These are phyloP conservation scores for Trachelus stipa DNA, from an alignment of 2,888 invertebrate genomes.

Conservation along the genomic window DNA sequence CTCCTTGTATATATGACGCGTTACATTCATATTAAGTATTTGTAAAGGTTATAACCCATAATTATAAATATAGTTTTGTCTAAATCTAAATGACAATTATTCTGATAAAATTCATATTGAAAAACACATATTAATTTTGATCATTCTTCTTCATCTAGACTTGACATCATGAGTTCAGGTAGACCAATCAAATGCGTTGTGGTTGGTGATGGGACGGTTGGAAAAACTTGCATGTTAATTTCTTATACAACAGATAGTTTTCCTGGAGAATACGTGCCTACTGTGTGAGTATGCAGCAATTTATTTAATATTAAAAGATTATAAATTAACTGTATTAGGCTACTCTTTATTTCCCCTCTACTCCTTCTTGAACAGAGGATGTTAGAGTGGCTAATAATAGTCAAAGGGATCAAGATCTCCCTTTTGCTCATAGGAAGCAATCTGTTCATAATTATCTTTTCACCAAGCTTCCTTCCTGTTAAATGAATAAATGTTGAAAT, in stretches of 20 bases:
- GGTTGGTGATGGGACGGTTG: constrained; percentile 93
- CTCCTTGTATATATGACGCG: background rate
- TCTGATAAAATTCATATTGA: background rate
- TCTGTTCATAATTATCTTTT: constrained; percentile 50
- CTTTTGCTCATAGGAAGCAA: constrained; percentile 51
- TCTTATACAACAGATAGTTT: constrained; percentile 94
- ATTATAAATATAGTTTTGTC: background rate
- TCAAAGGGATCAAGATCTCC: constrained; percentile 42
- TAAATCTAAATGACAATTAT: background rate
- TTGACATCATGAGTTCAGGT: constrained; percentile 83
- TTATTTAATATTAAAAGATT: constrained; percentile 18
- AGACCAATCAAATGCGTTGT: constrained; percentile 93
- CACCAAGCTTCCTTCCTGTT: constrained; percentile 35
- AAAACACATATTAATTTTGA: background rate
- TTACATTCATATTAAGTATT: background rate
- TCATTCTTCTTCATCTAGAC: constrained; percentile 10
- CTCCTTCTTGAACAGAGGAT: constrained; percentile 43
- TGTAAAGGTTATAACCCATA: background rate
- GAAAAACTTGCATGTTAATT: constrained; percentile 94
- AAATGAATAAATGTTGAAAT: background rate
- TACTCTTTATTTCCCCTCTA: constrained; percentile 28
- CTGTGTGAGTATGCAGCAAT: constrained; percentile 79
- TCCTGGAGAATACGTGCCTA: constrained; percentile 95
- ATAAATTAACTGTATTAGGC: background rate
- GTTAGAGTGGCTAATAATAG: constrained; percentile 55